Base-by-base conservation (phyloP, 2,113 vertebrate species). In the Eublepharis macularius region DNA sequence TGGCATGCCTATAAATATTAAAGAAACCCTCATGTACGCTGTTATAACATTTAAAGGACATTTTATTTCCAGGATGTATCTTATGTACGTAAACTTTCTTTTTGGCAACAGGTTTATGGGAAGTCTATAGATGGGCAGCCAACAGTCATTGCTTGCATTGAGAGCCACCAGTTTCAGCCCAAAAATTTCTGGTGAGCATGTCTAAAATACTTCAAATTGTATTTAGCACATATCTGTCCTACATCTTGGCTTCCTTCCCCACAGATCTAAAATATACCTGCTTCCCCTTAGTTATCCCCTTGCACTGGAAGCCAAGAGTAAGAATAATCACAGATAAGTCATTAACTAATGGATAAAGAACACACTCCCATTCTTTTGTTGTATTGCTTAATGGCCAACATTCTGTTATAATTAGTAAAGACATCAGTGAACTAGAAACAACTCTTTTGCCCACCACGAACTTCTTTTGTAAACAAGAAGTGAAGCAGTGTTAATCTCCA, bases 51-150 rank as follows among this genome's bases (percentile, higher is more conserved):
- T 86, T 85, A 89, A 85, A 49, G 80, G 16, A 74, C 76, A 65
- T 49, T 32, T 21, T 24, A 17, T 72, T 32, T 86, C 13, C 32
- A 63, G 16, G 54, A 8, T 36, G 6, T 74, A 21, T 43, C 6
- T 51, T 66, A 36, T 12, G 82, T 70, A 83, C 76, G 83, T 85
- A 90, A 91, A 87, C 82, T 92, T 85, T 90, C 75, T 93, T 81
- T 93, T 63, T 88, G 91, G 88, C 81, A 85, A 86, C 93, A 99
- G 98, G 98, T 99, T 95, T 99, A 99, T 89, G 98, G 97, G 94
- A 99, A 99, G 95, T 98, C 96, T 79, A 97, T 99, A 84, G 98
- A 99, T 95, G 98, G 98, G n/a, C 98, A 99, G 93, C 96, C 98
- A 94, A 99, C 98, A 87, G 98, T 99, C 94, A 99, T 99, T 91